These are phyloP conservation scores for Centropyge bicolor DNA, from an alignment of 2,797 vertebrate species.

Conservation along the genomic window DNA sequence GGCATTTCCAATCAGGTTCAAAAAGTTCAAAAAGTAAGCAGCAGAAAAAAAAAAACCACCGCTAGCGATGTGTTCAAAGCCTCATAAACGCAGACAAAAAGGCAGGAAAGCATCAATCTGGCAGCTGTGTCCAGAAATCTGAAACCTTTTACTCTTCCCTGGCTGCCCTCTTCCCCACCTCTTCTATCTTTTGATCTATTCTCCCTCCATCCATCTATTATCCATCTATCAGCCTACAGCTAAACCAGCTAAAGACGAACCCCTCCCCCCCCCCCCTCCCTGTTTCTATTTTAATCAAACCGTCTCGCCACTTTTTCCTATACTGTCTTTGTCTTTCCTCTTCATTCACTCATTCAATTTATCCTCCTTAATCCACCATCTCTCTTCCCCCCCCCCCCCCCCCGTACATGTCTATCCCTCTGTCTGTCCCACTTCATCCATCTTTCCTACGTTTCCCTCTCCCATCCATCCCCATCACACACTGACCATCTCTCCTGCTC, in stretches of 20 bases:
- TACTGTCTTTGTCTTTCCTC: conserved; percentile 18
- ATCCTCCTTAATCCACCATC: conserved; percentile 42
- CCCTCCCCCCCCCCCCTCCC: background rate
- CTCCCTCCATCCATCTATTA: conserved; percentile 39
- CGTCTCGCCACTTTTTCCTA: background rate
- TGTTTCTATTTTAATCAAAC: conserved; percentile 2
- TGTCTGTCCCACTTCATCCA: conserved; percentile 24
- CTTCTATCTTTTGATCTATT: conserved; percentile 43
- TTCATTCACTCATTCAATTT: conserved; percentile 22
- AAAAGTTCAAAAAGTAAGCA: background rate
- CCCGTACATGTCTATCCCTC: conserved; percentile 33
- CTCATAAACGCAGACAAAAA: conserved; percentile 1
- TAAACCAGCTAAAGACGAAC: background rate
- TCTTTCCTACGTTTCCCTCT: conserved; percentile 14
- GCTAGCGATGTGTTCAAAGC: background rate
- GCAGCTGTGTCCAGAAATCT: conserved; percentile 30
- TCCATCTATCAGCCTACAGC: conserved; percentile 40
- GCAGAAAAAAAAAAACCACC: background rate
- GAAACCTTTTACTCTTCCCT: conserved; percentile 24
- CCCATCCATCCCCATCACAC: background rate
- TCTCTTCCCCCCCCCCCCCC: conserved; percentile 2
- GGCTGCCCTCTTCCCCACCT: background rate
- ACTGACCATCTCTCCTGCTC: background rate
- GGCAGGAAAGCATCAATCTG: conserved; percentile 10
- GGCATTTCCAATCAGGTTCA: too few relatives aligned